phyloP scores from a whole-genome alignment of 2,888 invertebrate species.

The Gymnosoma rotundatum region DNA sequence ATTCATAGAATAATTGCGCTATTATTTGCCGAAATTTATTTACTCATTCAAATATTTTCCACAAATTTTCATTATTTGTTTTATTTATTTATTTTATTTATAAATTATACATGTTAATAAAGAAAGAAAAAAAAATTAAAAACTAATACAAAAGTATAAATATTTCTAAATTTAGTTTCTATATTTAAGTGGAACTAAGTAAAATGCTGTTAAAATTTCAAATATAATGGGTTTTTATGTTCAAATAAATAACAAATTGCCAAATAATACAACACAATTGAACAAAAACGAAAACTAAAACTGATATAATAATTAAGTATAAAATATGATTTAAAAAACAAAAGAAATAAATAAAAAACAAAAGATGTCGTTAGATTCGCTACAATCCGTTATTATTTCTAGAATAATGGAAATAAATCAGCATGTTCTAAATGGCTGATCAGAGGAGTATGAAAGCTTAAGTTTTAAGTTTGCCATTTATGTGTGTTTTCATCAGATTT shows the following conservation, averaged over 20 bases:
- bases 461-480: no score
- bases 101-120: conserved; percentile 29
- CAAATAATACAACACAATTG: conserved; percentile 11
- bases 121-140: not conserved
- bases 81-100: conserved; percentile 35
- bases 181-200: conserved; percentile 16
- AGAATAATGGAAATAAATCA: no score
- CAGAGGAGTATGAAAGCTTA: no score
- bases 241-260: conserved; percentile 38
- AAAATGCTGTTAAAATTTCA: conserved; percentile 34
- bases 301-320: not conserved
- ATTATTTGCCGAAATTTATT: conserved; percentile 12
- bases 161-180: conserved; percentile 5
- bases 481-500: no score
- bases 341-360: no score
- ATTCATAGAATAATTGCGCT: conserved; percentile 3
- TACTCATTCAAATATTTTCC: conserved; percentile 4
- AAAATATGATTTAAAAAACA: not conserved
- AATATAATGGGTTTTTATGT: conserved; percentile 37
- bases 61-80: not conserved
- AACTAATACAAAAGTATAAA: not conserved
- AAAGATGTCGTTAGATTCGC: no score
- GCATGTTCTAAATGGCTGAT: no score
- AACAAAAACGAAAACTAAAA: not conserved
- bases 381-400: no score